Evolutionary conservation across 1,140 invertebrate genomes (phyloP).

Genomic region (Lucilia sericata): DNA sequence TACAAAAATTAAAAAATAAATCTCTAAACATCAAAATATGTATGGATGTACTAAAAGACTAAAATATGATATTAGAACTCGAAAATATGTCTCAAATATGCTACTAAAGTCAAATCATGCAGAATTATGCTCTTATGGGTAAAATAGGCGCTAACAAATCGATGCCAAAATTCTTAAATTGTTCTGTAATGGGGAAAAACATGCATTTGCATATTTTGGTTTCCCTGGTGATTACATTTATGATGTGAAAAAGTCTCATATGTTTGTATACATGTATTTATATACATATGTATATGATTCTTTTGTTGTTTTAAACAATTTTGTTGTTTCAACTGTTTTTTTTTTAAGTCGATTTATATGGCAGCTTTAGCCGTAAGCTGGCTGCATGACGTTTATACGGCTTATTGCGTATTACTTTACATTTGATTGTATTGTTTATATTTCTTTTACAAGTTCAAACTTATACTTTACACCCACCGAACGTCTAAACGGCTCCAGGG

Average conservation of each 20-base stretch:
- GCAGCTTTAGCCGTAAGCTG: not conserved
- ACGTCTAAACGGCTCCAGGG: not conserved
- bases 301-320: not conserved
- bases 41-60: too few relatives aligned
- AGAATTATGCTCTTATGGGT: too few relatives aligned
- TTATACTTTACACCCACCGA: not conserved
- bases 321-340: not conserved
- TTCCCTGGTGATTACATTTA: slow-evolving; percentile 4
- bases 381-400: slow-evolving; percentile 16
- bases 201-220: too few relatives aligned
- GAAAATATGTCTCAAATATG: too few relatives aligned
- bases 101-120: too few relatives aligned
- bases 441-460: not conserved
- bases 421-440: not conserved
- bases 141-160: too few relatives aligned
- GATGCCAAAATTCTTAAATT: too few relatives aligned
- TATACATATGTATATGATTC: not conserved
- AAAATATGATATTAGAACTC: too few relatives aligned
- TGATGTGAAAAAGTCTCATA: not conserved
- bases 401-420: slow-evolving; percentile 13
- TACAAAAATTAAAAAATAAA: too few relatives aligned
- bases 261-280: not conserved
- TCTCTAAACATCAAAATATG: too few relatives aligned
- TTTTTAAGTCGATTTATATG: slow-evolving; percentile 13
- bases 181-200: too few relatives aligned